Conservation (phyloP, 2,797 vertebrate species). For the Malurus leucopterus region DNA sequence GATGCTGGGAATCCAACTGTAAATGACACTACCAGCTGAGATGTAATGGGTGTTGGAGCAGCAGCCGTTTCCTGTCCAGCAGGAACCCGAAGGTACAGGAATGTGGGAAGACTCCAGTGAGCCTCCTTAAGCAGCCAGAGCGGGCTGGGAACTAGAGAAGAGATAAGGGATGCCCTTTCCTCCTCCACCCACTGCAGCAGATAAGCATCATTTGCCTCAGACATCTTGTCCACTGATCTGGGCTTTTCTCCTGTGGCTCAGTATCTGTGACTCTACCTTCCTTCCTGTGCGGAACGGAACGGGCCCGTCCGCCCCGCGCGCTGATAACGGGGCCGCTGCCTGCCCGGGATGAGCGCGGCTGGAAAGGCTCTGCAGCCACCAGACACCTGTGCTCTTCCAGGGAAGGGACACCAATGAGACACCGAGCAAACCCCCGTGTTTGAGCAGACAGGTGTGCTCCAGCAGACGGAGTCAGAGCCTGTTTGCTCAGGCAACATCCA, state of each 20-base stretch:
- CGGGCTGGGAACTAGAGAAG: constrained; percentile 43
- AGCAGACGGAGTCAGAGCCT: constrained; percentile 11
- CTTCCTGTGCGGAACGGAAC: constrained; percentile 18
- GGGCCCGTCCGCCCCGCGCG: neutral
- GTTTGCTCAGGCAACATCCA: constrained; percentile 44
- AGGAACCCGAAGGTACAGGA: constrained; percentile 37
- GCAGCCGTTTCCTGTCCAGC: constrained; percentile 44
- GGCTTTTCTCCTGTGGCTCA: constrained; percentile 27
- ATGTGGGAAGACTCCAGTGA: constrained; percentile 46
- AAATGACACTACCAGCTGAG: constrained; percentile 62
- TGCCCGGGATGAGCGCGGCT: neutral
- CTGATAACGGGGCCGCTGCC: neutral
- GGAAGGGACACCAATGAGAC: neutral
- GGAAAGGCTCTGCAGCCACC: neutral
- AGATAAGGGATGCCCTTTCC: constrained; percentile 58
- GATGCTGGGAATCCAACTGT: constrained; percentile 3
- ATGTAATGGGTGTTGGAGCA: constrained; percentile 20
- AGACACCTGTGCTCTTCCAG: constrained; percentile 24
- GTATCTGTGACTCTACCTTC: constrained; percentile 55
- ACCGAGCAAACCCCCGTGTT: neutral
- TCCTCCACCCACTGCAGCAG: constrained; percentile 47
- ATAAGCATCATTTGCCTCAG: constrained; percentile 62
- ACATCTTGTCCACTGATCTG: constrained; percentile 68
- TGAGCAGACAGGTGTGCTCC: constrained; percentile 62
- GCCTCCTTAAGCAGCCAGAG: constrained; percentile 49